Base-by-base conservation (phyloP, 1,140 invertebrate genomes). In the Drosophila quadrilineata region DNA sequence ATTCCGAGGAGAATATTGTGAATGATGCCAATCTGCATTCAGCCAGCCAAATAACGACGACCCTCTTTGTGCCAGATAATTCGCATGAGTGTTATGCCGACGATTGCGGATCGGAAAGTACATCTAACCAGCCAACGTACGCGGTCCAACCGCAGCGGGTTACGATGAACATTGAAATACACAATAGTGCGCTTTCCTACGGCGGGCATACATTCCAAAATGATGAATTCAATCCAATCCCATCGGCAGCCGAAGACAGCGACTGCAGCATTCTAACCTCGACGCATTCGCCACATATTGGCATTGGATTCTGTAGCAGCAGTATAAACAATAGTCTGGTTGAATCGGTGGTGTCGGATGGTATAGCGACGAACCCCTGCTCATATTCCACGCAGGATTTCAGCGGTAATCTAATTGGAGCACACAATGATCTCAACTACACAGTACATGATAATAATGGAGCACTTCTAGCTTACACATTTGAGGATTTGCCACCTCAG, bases 1-100 rank as follows among this genome's bases (percentile, higher is more conserved):
- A 75, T 57, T 73, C 70, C 21, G 75, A 87, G 41, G 74, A 88
- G n/a, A 85, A 76, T 26, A 88, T 85, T 68, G 75, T 88, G 6
- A 74, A 86, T 31, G 87, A 89, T 72, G 88, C 88, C 14, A 89
- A 89, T 65, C 57, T 89, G 63, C 84, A 89, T 85, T 84, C 84
- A 50, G 88, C 88, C 45, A 89, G 88, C 73, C 80, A 88, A 67
- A 73, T 84, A 49, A 35, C 75, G 66, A 36, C 40, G 16, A 22
- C 58, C 45, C 56, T 68, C 52, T 86, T 48, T 67, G 67, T 70
- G 60, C 58, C 69, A 53, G 80, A 86, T 46, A 43, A n/a, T n/a
- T n/a, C 31, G 19, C 59, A 72, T 38, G 80, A 85, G 10, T 85
- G 80, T 24, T 86, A 63, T 24, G 33, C 41, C 26, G 80, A 86